Percentiles rank a stretch among this genome's conserved stretches.
These are phyloP conservation scores for Nyleta sp. DNA, from an alignment of 2,888 invertebrate genomes.

Conservation along the genomic window DNA sequence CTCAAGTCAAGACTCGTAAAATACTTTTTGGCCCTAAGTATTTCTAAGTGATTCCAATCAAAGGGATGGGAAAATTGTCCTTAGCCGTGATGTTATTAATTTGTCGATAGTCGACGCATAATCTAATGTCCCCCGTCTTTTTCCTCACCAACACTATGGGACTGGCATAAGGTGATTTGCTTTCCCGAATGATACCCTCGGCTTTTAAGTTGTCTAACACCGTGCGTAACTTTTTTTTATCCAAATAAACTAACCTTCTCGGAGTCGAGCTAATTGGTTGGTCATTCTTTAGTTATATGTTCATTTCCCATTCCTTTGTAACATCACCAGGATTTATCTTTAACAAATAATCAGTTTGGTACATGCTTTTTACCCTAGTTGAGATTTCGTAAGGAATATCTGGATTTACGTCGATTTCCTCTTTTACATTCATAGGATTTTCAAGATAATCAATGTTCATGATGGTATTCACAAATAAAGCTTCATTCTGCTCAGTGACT, in stretches of 20 bases:
- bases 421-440: neutral
- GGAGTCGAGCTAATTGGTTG: neutral
- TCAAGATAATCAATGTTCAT: neutral
- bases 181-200: neutral
- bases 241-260: neutral
- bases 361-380: neutral
- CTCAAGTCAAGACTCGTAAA: too few species aligned
- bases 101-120: neutral
- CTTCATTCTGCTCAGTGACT: neutral
- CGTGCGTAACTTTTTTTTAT: neutral
- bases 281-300: neutral
- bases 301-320: slow-evolving; percentile 3
- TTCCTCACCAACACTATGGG: neutral
- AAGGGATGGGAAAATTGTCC: neutral
- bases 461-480: neutral
- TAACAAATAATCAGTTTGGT: neutral
- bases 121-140: slow-evolving; percentile 6
- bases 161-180: slow-evolving; percentile 1
- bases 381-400: neutral
- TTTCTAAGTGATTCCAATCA: neutral
- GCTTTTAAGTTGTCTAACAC: neutral
- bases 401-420: neutral
- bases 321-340: neutral
- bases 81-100: neutral
- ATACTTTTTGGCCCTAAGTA: too few species aligned